Conservation (phyloP, 2,113 vertebrate species). For the Promerops cafer region DNA sequence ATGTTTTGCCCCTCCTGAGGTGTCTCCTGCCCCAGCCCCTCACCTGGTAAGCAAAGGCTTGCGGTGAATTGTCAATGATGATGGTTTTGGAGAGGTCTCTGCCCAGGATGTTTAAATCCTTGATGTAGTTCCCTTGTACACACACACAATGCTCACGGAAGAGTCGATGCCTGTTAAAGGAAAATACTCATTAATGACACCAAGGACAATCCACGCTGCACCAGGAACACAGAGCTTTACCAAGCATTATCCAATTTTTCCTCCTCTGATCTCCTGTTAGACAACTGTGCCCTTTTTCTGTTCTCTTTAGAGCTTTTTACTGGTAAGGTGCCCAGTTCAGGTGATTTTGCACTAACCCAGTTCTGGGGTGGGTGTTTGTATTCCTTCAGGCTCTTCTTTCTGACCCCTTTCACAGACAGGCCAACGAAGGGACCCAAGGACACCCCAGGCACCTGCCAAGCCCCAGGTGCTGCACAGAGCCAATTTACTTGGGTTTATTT, state of each 20-base stretch:
- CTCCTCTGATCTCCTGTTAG: neutral
- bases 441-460: neutral
- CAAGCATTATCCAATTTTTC: accelerated
- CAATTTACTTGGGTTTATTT: neutral
- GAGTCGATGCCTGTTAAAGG: slow-evolving; percentile 86
- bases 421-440: neutral
- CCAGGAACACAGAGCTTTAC: neutral
- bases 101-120: slow-evolving; percentile 97
- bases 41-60: slow-evolving; percentile 99
- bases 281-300: neutral
- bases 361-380: neutral
- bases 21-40: neutral
- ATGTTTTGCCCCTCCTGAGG: neutral
- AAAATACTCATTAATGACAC: neutral
- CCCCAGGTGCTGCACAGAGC: neutral
- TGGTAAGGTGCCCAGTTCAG: neutral
- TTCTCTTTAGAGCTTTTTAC: neutral
- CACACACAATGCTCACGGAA: slow-evolving; percentile 99
- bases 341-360: neutral
- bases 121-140: slow-evolving; percentile 99
- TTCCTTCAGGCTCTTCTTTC: neutral
- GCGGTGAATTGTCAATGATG: slow-evolving; percentile 99
- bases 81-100: slow-evolving; percentile 99
- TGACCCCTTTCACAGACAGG: neutral
- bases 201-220: neutral